phyloP scores from a whole-genome alignment of 2,797 vertebrate genomes.

The Erpetoichthys calabaricus region DNA sequence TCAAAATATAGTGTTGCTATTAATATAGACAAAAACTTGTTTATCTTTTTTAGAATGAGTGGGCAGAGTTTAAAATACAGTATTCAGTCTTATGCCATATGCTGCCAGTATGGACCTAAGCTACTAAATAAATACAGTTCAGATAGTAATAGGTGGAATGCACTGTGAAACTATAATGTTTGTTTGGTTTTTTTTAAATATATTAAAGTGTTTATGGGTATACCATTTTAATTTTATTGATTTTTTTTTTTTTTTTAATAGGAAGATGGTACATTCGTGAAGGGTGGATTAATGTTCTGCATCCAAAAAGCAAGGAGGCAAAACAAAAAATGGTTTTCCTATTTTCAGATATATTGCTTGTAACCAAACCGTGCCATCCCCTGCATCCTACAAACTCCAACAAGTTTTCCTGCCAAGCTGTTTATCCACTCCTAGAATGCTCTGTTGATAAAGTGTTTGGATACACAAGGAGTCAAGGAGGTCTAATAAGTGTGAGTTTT shows the following conservation, averaged over 20 bases:
- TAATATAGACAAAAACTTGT: too few relatives aligned
- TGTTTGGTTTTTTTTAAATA: too few relatives aligned
- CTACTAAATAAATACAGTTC: too few relatives aligned
- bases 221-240: too few relatives aligned
- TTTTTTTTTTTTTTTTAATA: constrained; percentile 15
- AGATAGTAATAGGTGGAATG: too few relatives aligned
- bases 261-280: constrained; percentile 49
- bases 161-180: too few relatives aligned
- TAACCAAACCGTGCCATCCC: constrained; percentile 31
- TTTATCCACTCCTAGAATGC: constrained; percentile 44
- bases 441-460: constrained; percentile 60
- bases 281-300: constrained; percentile 52
- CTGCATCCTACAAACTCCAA: constrained; percentile 41
- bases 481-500: constrained; percentile 47
- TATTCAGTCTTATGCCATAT: too few relatives aligned
- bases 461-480: constrained; percentile 52
- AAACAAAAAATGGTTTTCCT: constrained; percentile 48
- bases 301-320: constrained; percentile 40
- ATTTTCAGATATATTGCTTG: constrained; percentile 44
- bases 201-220: too few relatives aligned
- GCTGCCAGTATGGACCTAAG: too few relatives aligned
- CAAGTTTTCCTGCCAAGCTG: constrained; percentile 42
- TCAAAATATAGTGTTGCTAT: too few relatives aligned
- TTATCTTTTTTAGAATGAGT: too few relatives aligned
- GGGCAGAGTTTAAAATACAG: too few relatives aligned